Evolutionary conservation across 1,140 invertebrate genomes (phyloP), one percentile per base, ranked within the genome.

Genomic region (Meloidogyne floridensis): DNA sequence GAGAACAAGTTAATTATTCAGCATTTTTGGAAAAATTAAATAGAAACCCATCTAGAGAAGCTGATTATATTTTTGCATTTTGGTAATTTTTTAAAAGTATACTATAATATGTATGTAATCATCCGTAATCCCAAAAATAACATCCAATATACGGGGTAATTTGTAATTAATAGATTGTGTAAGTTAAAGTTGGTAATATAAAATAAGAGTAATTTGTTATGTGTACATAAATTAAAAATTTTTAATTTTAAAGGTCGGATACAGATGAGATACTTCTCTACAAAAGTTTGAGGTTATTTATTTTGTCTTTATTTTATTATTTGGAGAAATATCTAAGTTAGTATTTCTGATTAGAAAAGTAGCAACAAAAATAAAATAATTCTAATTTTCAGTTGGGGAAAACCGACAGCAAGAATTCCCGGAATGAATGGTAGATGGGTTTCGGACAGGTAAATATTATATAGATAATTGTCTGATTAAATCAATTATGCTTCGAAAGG

Each of bases 31-130:
- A 89, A 77, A 89, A 87, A 80, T 77, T 90, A 9, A 89, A 89
- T 79, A 87, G 87, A 18, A 83, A 87, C 77, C 86, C 85, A 10
- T 80, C 56, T n/a, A 72, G 87, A 51, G 88, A 89, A 79, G 88
- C 80, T 18, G 88, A 89, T 53, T 89, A 90, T 80, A 81, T 89
- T 56, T 89, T 89, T 75, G 85, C 88, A 51, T 90, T 89, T 87
- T 89, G 89, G 89, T 87, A 81, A 75, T 84, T 86, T 32, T 32
- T 32, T 20, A 20, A 32, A 32, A 32, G 32, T 32, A 32, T 32
- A 32, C 1, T 20, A 20, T 20, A 20, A 20, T 20, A 20, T 20
- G 20, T 20, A 20, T 20, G 20, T 20, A 20, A 20, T 20, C 20
- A 20, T 20, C 20, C 20, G 20, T 20, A 20, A 20, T 20, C 20